phyloP scores from a whole-genome alignment of 1,140 invertebrate species.

The Bombus superbus region DNA sequence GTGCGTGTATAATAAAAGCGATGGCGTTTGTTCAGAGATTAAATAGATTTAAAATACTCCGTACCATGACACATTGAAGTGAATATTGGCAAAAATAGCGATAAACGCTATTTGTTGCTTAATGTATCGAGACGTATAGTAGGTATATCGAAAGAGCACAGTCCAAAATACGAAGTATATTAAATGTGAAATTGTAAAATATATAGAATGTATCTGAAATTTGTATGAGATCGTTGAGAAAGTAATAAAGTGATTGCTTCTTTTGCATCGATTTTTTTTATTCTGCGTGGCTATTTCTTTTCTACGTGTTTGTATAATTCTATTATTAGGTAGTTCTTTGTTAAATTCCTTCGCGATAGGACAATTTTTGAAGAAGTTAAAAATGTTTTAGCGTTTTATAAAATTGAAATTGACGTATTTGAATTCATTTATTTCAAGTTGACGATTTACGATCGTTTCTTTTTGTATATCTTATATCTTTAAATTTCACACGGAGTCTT shows the following conservation, averaged over 20 bases:
- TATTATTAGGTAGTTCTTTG: too few species aligned
- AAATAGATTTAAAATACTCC: constrained; percentile 54
- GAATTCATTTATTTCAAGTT: too few species aligned
- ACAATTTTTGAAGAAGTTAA: too few species aligned
- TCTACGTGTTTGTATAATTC: too few species aligned
- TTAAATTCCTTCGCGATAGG: too few species aligned
- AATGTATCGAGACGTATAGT: constrained; percentile 12
- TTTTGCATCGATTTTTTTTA: constrained; percentile 27
- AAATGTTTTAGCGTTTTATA: too few species aligned
- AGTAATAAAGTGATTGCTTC: constrained; percentile 65
- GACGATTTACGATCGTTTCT: too few species aligned
- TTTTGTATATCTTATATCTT: too few species aligned
- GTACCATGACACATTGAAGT: constrained; percentile 49
- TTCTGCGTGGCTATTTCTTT: background rate
- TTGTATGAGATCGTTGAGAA: constrained; percentile 64
- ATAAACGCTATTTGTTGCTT: background rate
- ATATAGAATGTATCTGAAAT: constrained; percentile 52
- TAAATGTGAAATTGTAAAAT: constrained; percentile 59
- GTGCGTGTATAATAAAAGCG: constrained; percentile 27
- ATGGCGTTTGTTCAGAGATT: constrained; percentile 43
- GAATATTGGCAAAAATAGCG: constrained; percentile 18
- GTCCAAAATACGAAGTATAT: constrained; percentile 50
- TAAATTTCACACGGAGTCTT: too few species aligned
- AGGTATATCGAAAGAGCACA: constrained; percentile 19
- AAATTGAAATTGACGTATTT: too few species aligned